These are phyloP conservation scores for Drosophila robusta DNA, from an alignment of 2,888 invertebrate genomes.

Conservation along the genomic window DNA sequence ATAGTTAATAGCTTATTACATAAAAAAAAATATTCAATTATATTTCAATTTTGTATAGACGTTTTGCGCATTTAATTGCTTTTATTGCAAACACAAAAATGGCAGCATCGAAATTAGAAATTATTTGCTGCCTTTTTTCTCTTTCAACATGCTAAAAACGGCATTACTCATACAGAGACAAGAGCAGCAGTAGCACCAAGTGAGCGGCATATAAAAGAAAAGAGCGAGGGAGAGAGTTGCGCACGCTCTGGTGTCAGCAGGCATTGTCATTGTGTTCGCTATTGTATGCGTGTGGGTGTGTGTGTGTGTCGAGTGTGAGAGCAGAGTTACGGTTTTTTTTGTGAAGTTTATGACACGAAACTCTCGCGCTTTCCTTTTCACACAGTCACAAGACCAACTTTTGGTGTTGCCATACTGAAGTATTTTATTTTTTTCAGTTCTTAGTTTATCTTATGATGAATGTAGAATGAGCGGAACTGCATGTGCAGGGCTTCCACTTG, in stretches of 20 bases:
- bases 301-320: conserved; percentile 27
- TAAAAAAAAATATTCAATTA: conserved; percentile 44
- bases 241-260: conserved; percentile 47
- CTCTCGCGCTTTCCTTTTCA: conserved; percentile 64
- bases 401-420: conserved; percentile 68
- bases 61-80: conserved; percentile 47
- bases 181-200: conserved; percentile 2
- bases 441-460: conserved; percentile 26
- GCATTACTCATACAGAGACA: conserved; percentile 72
- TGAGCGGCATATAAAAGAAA: conserved; percentile 34
- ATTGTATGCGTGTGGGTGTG: conserved; percentile 14
- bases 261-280: conserved; percentile 46
- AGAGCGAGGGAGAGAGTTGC: conserved; percentile 34
- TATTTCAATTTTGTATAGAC: conserved; percentile 32
- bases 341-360: conserved; percentile 68
- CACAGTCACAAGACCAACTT: conserved; percentile 72
- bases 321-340: conserved; percentile 58
- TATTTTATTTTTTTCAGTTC: conserved; percentile 26
- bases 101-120: conserved; percentile 63
- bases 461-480: conserved; percentile 20
- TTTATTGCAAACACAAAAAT: conserved; percentile 56
- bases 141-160: conserved; percentile 69
- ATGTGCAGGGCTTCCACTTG: conserved; percentile 35
- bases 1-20: conserved; percentile 46
- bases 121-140: conserved; percentile 56